These are phyloP conservation scores for Euleptes europaea DNA, from an alignment of 2,113 vertebrate species.

Conservation along the genomic window DNA sequence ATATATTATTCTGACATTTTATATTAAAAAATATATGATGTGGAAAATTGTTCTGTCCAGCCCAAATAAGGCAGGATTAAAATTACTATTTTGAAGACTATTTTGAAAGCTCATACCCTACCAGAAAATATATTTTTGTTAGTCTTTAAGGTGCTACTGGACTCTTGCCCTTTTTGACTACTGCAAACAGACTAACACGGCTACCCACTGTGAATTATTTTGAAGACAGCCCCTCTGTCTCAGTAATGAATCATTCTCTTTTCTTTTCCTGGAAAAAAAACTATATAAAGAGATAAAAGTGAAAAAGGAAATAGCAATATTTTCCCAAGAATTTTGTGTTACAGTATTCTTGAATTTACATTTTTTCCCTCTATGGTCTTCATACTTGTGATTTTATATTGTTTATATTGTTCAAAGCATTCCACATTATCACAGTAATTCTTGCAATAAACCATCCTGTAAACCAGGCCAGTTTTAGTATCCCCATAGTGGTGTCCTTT, in stretches of 20 bases:
- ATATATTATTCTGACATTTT: slow-evolving; percentile 6
- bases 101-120: too few relatives aligned
- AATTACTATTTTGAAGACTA: too few relatives aligned
- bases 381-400: not conserved
- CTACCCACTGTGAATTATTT: too few relatives aligned
- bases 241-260: slow-evolving; percentile 9
- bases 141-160: too few relatives aligned
- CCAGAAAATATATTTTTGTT: too few relatives aligned
- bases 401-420: not conserved
- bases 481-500: too few relatives aligned
- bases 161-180: too few relatives aligned
- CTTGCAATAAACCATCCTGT: not conserved
- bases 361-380: not conserved
- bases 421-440: not conserved
- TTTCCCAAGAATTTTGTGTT: not conserved
- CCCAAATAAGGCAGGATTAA: slow-evolving; percentile 10
- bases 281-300: slow-evolving; percentile 19
- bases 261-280: slow-evolving; percentile 13
- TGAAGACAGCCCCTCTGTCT: not conserved
- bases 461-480: too few relatives aligned
- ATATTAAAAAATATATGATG: not conserved
- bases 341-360: slow-evolving; percentile 12
- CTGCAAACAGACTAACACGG: too few relatives aligned
- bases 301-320: slow-evolving; percentile 29
- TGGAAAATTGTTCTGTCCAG: not conserved